A percentile compares a stretch with the other conserved stretches of the same genome.
These are phyloP conservation scores for Rosalia funebris DNA, from an alignment of 2,888 invertebrate species.

Conservation along the genomic window DNA sequence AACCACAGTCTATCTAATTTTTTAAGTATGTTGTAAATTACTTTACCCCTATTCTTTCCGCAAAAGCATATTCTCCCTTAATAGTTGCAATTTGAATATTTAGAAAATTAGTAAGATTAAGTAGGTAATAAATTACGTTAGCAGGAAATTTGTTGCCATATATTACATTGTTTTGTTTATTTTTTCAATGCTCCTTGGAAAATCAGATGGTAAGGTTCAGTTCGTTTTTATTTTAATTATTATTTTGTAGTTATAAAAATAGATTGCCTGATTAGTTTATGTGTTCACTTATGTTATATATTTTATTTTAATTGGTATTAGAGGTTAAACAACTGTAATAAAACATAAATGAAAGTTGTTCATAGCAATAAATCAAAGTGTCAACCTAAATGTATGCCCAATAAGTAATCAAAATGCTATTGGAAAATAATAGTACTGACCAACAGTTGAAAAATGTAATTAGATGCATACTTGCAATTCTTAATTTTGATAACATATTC, in stretches of 20 bases:
- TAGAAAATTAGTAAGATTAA: slow-evolving; percentile 27
- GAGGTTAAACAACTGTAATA: too few species aligned
- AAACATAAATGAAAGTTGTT: too few species aligned
- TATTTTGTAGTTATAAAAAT: slow-evolving; percentile 39
- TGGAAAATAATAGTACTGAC: too few species aligned
- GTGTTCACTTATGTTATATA: slow-evolving; percentile 24
- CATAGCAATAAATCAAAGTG: too few species aligned
- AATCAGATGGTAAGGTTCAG: slow-evolving; percentile 66
- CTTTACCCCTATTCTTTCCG: background rate
- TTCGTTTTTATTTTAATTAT: slow-evolving; percentile 48
- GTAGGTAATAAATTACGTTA: slow-evolving; percentile 21
- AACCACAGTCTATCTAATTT: slow-evolving; percentile 13
- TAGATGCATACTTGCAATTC: too few species aligned
- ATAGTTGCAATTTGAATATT: slow-evolving; percentile 8
- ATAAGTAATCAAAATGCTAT: too few species aligned
- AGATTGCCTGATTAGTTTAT: slow-evolving; percentile 49
- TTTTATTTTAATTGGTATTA: slow-evolving; percentile 27
- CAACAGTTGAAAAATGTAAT: too few species aligned
- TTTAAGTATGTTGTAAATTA: slow-evolving; percentile 13
- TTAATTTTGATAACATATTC: too few species aligned
- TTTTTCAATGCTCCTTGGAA: slow-evolving; percentile 63
- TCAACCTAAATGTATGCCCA: too few species aligned
- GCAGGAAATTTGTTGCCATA: slow-evolving; percentile 33
- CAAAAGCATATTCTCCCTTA: background rate
- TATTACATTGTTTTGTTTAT: slow-evolving; percentile 51